Base-by-base conservation (phyloP, 2,797 vertebrate genomes). In the Cossypha niveicapilla region DNA sequence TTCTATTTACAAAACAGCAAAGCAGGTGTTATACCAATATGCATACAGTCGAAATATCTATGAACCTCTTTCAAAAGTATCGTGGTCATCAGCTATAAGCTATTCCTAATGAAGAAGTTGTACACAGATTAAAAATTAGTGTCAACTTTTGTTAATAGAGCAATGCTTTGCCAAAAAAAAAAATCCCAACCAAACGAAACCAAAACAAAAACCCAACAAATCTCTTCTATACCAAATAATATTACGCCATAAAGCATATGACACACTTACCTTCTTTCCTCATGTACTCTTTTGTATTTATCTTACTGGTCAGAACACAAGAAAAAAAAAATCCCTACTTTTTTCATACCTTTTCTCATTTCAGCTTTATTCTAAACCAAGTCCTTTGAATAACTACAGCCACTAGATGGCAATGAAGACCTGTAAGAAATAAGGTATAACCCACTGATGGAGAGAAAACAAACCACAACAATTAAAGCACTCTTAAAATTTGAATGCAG, bases 351-450 rank as follows among this genome's bases (percentile, higher is more conserved):
- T 9, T 78, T 48, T 54, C 57, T 44, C 14, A 63, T 47, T n/a
- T 54, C 58, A 62, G 44, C 21, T 87, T 76, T 78, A 41, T 23
- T 53, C 25, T 41, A 76, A 74, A 78, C 3, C 9, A 87, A 76
- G 24, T 24, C n/a, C n/a, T 82, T 23, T 54, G 34, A 76, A 35
- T 19, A 65, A 37, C n/a, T 79, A 47, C 0, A 28, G 61, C 93
- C 96, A 85, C 92, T 94, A 96, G 96, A 84, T 90, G 96, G 95
- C 93, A 93, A 82, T 58, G 24, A 87, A 77, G 86, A 71, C 30
- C 62, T 41, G 5, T 6, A 76, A 76, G 39, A 92, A 93, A 76
- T 5, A 51, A 56, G 7, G 34, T 18, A n/a, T 28, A 88, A 84
- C 4, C 32, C 47, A 14, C 0, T 11, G 15, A 19, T 17, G 19